Base-by-base conservation (phyloP, 2,888 invertebrate genomes). In the Drosophila falleni region DNA sequence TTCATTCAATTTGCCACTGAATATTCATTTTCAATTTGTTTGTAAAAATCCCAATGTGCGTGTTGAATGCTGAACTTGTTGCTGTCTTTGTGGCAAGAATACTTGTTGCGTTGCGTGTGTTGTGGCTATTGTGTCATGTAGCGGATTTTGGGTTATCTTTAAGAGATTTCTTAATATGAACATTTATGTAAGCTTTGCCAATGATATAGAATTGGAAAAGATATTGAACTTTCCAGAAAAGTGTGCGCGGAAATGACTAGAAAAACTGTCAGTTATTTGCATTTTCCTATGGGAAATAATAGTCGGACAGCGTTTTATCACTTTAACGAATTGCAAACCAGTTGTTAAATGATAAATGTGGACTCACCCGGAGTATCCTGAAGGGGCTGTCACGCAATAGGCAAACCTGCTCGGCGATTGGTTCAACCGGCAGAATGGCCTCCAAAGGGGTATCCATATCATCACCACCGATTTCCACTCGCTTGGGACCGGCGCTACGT, bases 371-470 rank as follows among this genome's bases (percentile, higher is more conserved):
- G 53, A 92, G 81, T 89, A 92, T 92, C 63, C 92, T 88, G 76
- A 87, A 92, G 46, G 93, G 92, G 72, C 92, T 97, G 88, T 97
- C 96, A 39, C 95, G 94, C 81, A 97, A 94, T 13, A 96, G 93
- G 87, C 97, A 97, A 5, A 97, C 95, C 54, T 95, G 87, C 51
- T 90, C 91, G n/a, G 60, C 78, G 3, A 72, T 63, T 19, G 87
- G 80, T 47, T 91, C 92, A 4, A 81, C 70, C 94, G 88, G 87
- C 51, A 91, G 56, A 64, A 90, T 90, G 59, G 92, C 87, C 74
- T 92, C 92, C 60, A 92, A 73, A 50, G 87, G 86, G 26, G 89
- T 89, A 63, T 91, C 92, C n/a, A 62, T 80, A 76, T 92, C 91
- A 46, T 90, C 90, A 35, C 71, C 74, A 16, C 66, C 73, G 67